Evolutionary conservation across 2,888 invertebrate genomes (phyloP).

Genomic region (Latrodectus hesperus): DNA sequence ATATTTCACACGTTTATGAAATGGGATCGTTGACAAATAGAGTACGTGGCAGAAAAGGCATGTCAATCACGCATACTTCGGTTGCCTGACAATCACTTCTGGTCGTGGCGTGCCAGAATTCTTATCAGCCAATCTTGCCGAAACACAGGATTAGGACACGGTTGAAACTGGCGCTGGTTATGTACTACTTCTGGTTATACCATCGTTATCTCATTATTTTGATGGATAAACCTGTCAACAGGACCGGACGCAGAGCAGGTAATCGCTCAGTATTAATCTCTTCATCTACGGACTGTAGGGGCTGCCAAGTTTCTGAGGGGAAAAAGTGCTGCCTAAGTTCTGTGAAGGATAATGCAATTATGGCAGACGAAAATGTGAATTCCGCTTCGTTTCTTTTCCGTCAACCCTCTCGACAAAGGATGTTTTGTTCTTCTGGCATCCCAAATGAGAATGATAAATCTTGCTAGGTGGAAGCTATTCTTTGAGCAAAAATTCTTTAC

Average conservation of each 20-base stretch:
- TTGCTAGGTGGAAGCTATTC: no score
- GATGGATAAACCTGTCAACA: slow-evolving; percentile 39
- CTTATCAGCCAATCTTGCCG: slow-evolving; percentile 7
- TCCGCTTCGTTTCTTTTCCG: no score
- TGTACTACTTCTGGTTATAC: background rate
- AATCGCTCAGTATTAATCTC: slow-evolving; percentile 46
- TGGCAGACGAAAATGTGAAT: no score
- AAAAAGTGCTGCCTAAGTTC: background rate
- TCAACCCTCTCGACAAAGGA: no score
- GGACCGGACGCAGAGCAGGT: slow-evolving; percentile 21
- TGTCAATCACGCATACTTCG: slow-evolving; percentile 26
- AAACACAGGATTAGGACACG: slow-evolving; percentile 26
- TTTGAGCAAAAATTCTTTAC: no score
- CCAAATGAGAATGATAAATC: no score
- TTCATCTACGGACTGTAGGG: background rate
- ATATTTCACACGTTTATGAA: no score
- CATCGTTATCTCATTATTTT: slow-evolving; percentile 43
- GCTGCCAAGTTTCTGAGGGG: background rate
- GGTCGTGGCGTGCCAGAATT: slow-evolving; percentile 5
- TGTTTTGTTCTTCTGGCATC: no score
- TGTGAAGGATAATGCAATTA: no score
- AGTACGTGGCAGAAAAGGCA: no score
- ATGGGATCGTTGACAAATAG: no score
- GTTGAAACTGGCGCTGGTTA: slow-evolving; percentile 25
- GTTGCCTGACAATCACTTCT: slow-evolving; percentile 21